phyloP scores from a whole-genome alignment of 1,140 invertebrate genomes.

The Cheumatopsyche charites region DNA sequence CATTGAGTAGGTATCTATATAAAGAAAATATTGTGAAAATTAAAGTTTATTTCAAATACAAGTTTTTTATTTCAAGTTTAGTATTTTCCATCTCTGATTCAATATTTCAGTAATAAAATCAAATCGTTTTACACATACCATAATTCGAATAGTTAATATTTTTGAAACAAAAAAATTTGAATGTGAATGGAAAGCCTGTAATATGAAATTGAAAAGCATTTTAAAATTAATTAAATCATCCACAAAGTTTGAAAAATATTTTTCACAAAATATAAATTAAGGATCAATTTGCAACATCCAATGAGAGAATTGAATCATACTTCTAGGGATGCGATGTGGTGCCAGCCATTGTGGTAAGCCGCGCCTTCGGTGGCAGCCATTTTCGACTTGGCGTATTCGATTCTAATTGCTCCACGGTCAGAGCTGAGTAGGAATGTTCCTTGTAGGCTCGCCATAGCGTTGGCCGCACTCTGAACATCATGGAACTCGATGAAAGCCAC shows the following conservation, averaged over 20 bases:
- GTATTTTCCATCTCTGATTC: too few relatives aligned
- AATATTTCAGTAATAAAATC: too few relatives aligned
- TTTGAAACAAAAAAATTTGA: too few relatives aligned
- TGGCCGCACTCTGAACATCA: conserved; percentile 86
- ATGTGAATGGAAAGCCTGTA: too few relatives aligned
- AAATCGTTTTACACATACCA: too few relatives aligned
- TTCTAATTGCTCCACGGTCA: conserved; percentile 93
- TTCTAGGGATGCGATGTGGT: conserved; percentile 52
- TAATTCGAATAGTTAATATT: too few relatives aligned
- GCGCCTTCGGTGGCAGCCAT: conserved; percentile 81
- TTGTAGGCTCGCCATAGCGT: conserved; percentile 90
- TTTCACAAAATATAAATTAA: neutral
- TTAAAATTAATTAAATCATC: neutral
- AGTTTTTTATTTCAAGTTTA: too few relatives aligned
- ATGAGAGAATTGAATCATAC: conserved; percentile 41
- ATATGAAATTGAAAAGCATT: too few relatives aligned
- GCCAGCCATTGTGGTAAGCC: conserved; percentile 60
- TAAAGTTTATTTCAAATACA: too few relatives aligned
- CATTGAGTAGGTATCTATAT: too few relatives aligned
- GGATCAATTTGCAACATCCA: conserved; percentile 28
- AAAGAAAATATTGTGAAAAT: too few relatives aligned
- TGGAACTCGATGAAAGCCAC: conserved; percentile 98
- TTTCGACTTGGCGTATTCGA: conserved; percentile 98
- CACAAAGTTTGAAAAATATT: too few relatives aligned
- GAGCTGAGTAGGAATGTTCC: conserved; percentile 93